Evolutionary conservation across 2,888 invertebrate species (phyloP), one percentile per base, ranked within the genome.

Genomic region (Mayetiola destructor): DNA sequence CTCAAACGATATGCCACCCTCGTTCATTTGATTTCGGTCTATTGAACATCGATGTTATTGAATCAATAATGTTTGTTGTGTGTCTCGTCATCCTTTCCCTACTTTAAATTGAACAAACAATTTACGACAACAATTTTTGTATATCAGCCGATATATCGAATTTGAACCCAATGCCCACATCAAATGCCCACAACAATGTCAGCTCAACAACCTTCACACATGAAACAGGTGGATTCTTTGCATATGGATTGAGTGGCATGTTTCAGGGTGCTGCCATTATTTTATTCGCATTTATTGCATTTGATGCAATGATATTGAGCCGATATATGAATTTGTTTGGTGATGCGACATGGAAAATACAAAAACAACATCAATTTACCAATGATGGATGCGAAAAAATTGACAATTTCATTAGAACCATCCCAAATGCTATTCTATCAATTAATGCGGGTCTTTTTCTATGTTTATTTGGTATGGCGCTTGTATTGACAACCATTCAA

Each of bases 401-500:
- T 4, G 21, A 48, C 23, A n/a, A 48, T 48, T 48, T 42, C 14
- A 42, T 5, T 23, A 21, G n/a, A 42, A 42, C 48, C 27, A 27
- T 48, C 1, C 14, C 10, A n/a, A 6, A n/a, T n/a, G 27, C 48
- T 27, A 48, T 23, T 48, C n/a, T 27, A 27, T 23, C 48, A 48
- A 48, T 48, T 48, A 48, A 48, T 27, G 16, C 48, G n/a, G 27
- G 9, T n/a, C 23, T 48, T 27, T 27, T 48, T n/a, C 14, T 48
- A 27, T 48, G 48, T 48, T 27, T 27, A n/a, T 16, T 48, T 27
- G 48, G 48, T 9, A 48, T 48, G 48, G 27, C 48, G 27, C 16
- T 48, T n/a, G 48, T 16, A 48, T 48, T 48, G 16, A 48, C 48
- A 16, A 48, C 48, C 27, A 48, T 48, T 48, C 48, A 48, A 48